These are phyloP conservation scores for Gnathonemus longibarbis DNA, from an alignment of 2,113 vertebrate genomes.

Conservation along the genomic window DNA sequence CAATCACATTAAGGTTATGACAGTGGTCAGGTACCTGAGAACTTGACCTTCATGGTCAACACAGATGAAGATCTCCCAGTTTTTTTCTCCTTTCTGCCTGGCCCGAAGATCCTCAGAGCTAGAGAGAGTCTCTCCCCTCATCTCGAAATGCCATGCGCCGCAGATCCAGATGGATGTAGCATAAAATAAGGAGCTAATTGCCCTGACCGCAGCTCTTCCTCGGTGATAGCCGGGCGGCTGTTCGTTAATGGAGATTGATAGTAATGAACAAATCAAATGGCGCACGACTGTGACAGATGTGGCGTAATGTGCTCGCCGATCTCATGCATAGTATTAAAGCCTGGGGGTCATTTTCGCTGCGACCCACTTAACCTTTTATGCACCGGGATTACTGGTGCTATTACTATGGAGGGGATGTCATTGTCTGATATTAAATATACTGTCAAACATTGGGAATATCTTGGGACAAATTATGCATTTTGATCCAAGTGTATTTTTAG, in stretches of 20 bases:
- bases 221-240: slow-evolving; percentile 33
- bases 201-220: slow-evolving; percentile 38
- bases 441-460: background rate
- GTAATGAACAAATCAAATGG: slow-evolving; percentile 61
- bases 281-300: slow-evolving; percentile 60
- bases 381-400: background rate
- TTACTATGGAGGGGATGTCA: background rate
- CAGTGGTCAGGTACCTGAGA: background rate
- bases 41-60: background rate
- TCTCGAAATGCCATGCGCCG: background rate
- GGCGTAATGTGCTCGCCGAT: slow-evolving; percentile 41
- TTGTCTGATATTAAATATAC: background rate
- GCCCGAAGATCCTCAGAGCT: background rate
- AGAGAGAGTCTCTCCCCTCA: background rate
- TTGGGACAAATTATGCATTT: background rate
- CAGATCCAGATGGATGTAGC: background rate
- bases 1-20: background rate
- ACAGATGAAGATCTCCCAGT: background rate
- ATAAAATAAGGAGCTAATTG: slow-evolving; percentile 31
- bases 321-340: background rate
- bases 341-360: background rate
- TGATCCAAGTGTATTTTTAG: background rate
- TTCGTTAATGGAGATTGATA: slow-evolving; percentile 52
- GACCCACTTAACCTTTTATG: background rate
- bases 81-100: background rate